Percentiles rank a stretch among this genome's conserved stretches.
Conservation (phyloP, 2,797 vertebrate genomes). For the Lophura swinhoii region DNA sequence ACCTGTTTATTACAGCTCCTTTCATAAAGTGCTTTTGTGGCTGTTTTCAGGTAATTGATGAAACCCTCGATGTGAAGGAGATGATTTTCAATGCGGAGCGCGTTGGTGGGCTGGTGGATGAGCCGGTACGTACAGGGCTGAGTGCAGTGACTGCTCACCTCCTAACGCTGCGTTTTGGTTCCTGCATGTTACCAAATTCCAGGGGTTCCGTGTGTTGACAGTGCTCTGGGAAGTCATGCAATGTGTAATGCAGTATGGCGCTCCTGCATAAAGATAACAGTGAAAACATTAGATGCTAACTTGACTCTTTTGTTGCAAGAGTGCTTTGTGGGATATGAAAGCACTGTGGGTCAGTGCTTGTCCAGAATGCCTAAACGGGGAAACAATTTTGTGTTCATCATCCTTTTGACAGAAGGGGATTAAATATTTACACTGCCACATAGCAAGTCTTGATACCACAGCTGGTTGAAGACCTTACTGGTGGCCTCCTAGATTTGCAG, state of each 20-base stretch:
- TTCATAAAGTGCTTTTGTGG: constrained; percentile 5
- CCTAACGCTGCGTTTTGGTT: constrained; percentile 36
- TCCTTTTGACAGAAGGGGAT: not conserved
- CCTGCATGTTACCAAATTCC: no score
- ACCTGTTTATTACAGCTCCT: not conserved
- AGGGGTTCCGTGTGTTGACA: not conserved
- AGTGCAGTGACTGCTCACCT: not conserved
- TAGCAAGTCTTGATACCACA: not conserved
- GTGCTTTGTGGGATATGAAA: not conserved
- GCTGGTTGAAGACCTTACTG: not conserved
- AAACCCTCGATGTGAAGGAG: constrained; percentile 97
- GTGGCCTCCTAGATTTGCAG: not conserved
- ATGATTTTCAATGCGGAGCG: constrained; percentile 92
- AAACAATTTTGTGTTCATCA: accelerated
- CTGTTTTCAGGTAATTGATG: constrained; percentile 91
- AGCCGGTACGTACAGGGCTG: constrained; percentile 88
- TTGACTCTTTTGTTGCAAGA: not conserved
- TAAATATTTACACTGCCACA: not conserved
- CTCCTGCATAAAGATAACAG: not conserved
- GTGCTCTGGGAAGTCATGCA: not conserved
- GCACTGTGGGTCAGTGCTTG: not conserved
- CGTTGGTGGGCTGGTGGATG: constrained; percentile 91
- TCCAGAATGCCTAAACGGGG: not conserved
- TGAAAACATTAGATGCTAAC: accelerated
- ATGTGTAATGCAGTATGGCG: accelerated